Percentiles rank a stretch among this genome's conserved stretches.
Evolutionary conservation across 2,888 invertebrate species (phyloP).

Genomic region (Eristalis tenax): DNA sequence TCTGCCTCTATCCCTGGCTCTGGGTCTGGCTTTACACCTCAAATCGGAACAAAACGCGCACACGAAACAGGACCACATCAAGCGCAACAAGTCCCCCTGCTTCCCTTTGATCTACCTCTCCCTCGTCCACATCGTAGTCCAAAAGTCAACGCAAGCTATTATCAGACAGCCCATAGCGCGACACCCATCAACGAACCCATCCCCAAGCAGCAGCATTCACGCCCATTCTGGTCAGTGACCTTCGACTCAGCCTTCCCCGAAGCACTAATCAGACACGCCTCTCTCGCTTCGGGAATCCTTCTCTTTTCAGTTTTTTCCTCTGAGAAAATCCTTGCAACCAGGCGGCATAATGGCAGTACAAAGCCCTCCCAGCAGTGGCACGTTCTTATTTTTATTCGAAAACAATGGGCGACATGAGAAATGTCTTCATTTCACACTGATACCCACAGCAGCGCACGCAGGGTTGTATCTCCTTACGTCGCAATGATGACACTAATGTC

Average conservation of each 20-base stretch:
- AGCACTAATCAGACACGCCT: neutral
- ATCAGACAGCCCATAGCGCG: too few species aligned
- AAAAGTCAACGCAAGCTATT: too few species aligned
- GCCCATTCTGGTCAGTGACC: neutral
- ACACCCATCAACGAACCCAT: too few species aligned
- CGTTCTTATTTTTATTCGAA: neutral
- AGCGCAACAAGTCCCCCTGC: too few species aligned
- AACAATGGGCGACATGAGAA: neutral
- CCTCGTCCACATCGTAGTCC: too few species aligned
- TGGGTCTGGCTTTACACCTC: too few species aligned
- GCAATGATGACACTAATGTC: neutral
- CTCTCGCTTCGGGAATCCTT: neutral
- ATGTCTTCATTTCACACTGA: neutral
- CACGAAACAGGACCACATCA: too few species aligned
- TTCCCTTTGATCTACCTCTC: too few species aligned
- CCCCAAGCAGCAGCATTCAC: too few species aligned
- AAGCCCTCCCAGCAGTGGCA: neutral
- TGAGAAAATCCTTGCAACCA: neutral
- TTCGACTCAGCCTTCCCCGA: neutral
- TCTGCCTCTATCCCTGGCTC: too few species aligned
- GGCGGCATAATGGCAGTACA: neutral
- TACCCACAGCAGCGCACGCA: neutral
- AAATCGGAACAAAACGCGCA: too few species aligned
- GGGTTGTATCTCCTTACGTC: neutral
- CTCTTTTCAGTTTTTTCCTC: neutral